Evolutionary conservation across 2,888 invertebrate species (phyloP).

Genomic region (Sinotaia quadrata): DNA sequence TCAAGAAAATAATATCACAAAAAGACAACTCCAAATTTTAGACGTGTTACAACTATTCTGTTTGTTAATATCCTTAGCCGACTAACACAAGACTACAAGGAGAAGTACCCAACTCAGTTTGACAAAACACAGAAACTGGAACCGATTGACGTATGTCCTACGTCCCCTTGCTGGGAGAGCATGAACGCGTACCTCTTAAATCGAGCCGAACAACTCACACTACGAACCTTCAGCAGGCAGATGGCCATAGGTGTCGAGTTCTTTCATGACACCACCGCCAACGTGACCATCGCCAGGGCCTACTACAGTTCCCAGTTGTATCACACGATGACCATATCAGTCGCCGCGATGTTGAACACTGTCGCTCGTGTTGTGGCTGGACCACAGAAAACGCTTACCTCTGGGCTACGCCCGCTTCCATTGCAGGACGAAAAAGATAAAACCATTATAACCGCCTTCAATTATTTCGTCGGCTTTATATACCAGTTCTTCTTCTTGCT

Average conservation of each 20-base stretch:
- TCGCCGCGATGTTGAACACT: slow-evolving; percentile 71
- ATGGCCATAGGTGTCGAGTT: slow-evolving; percentile 64
- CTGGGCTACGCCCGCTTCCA: slow-evolving; percentile 45
- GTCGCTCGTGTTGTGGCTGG: slow-evolving; percentile 39
- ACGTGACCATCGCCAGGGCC: slow-evolving; percentile 68
- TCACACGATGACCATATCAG: slow-evolving; percentile 81
- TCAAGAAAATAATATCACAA: no score
- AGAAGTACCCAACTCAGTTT: neutral
- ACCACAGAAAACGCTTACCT: slow-evolving; percentile 31
- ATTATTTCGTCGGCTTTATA: slow-evolving; percentile 42
- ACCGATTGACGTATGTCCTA: neutral
- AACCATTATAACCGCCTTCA: neutral
- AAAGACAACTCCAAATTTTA: no score
- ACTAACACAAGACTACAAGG: no score
- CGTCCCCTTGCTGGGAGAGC: no score
- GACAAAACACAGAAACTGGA: neutral
- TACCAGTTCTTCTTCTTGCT: slow-evolving; percentile 57
- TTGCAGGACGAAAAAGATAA: slow-evolving; percentile 37
- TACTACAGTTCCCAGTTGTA: slow-evolving; percentile 87
- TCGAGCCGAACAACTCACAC: slow-evolving; percentile 51
- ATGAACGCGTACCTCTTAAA: no score
- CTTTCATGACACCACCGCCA: slow-evolving; percentile 15
- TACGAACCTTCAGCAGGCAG: slow-evolving; percentile 66
- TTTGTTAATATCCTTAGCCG: no score
- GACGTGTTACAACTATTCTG: no score